phyloP scores from a whole-genome alignment of 1,140 invertebrate genomes.

The Pygmarrhopalites habei region DNA sequence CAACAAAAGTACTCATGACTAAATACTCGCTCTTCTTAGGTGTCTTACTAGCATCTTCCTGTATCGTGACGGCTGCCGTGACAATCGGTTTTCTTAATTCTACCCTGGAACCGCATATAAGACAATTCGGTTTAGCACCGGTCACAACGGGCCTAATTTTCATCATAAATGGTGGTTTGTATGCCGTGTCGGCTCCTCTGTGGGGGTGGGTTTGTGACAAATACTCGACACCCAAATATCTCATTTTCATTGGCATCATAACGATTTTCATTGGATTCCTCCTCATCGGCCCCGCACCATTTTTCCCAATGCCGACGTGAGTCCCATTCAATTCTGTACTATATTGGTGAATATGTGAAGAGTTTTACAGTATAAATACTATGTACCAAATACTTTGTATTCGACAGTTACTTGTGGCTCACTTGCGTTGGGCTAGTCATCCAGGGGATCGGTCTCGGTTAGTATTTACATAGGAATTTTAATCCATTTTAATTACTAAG shows the following conservation, averaged over 20 bases:
- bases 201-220: conserved; percentile 73
- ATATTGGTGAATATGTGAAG: not conserved
- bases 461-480: no score
- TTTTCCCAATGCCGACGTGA: conserved; percentile 57
- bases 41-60: conserved; percentile 57
- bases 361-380: not conserved
- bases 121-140: conserved; percentile 58
- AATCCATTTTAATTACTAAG: no score
- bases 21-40: no score
- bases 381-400: not conserved
- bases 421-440: conserved; percentile 55
- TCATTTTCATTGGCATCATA: conserved; percentile 59
- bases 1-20: no score
- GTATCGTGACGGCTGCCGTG: conserved; percentile 65
- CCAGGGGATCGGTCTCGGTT: conserved; percentile 70
- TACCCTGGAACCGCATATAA: conserved; percentile 65
- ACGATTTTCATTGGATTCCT: conserved; percentile 59
- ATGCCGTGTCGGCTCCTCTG: conserved; percentile 53
- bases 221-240: conserved; percentile 56
- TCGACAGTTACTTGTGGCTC: conserved; percentile 14
- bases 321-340: conserved; percentile 31
- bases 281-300: conserved; percentile 67
- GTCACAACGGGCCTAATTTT: conserved; percentile 75
- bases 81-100: conserved; percentile 75
- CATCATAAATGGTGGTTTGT: conserved; percentile 76